Evolutionary conservation across 2,113 vertebrate genomes (phyloP).

Genomic region (Prochilodus magdalenae): DNA sequence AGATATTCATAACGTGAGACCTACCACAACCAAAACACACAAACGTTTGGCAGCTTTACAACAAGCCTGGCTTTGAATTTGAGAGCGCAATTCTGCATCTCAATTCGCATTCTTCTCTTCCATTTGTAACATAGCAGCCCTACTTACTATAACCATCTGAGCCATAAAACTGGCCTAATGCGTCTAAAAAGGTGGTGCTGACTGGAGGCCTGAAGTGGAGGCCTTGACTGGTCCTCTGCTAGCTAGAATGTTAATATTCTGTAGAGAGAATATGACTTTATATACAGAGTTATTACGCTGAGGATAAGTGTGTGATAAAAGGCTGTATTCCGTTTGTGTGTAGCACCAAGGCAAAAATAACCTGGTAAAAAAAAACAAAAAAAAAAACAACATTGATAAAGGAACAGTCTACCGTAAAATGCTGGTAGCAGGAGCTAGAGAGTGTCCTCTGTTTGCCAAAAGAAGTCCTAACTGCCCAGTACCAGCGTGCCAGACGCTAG

Average conservation of each 20-base stretch:
- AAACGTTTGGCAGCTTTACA: constrained; percentile 54
- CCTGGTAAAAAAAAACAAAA: constrained; percentile 16
- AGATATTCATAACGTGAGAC: constrained; percentile 33
- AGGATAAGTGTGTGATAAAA: constrained; percentile 49
- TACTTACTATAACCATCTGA: constrained; percentile 31
- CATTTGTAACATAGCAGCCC: not conserved
- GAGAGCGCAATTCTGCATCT: not conserved
- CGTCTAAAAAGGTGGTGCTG: constrained; percentile 41
- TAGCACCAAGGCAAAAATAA: constrained; percentile 60
- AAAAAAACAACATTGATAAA: not conserved
- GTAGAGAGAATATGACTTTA: constrained; percentile 42
- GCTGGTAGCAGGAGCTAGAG: constrained; percentile 35
- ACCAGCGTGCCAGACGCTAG: constrained; percentile 80
- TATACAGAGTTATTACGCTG: constrained; percentile 35
- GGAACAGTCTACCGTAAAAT: constrained; percentile 13
- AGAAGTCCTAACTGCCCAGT: constrained; percentile 53
- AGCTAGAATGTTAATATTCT: constrained; percentile 40
- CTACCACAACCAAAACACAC: constrained; percentile 35
- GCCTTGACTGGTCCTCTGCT: constrained; percentile 61
- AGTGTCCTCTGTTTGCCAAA: constrained; percentile 55
- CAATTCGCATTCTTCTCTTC: constrained; percentile 18
- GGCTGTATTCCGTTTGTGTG: constrained; percentile 46
- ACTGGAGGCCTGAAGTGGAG: constrained; percentile 23
- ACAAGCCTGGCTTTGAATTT: constrained; percentile 34
- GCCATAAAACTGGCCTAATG: constrained; percentile 74